These are phyloP conservation scores for Tribolium madens DNA, from an alignment of 1,140 invertebrate species.

Conservation along the genomic window DNA sequence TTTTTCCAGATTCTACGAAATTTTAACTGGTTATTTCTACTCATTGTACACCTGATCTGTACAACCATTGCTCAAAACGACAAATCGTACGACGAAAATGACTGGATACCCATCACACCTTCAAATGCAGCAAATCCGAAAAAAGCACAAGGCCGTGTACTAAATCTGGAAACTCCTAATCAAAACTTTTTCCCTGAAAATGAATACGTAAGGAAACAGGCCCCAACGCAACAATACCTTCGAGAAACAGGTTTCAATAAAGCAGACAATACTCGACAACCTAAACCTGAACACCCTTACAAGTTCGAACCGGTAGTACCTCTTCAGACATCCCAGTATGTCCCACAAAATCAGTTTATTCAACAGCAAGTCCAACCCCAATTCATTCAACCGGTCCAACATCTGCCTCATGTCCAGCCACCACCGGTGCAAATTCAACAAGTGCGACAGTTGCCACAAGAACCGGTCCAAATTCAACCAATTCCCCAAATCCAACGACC, in stretches of 20 bases:
- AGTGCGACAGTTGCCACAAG: not conserved
- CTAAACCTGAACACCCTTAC: slow-evolving; percentile 49
- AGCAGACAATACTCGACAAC: slow-evolving; percentile 38
- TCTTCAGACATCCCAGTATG: slow-evolving; percentile 24
- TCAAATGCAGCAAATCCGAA: slow-evolving; percentile 44
- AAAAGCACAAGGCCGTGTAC: slow-evolving; percentile 67
- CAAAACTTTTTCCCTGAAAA: slow-evolving; percentile 66
- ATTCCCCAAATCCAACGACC: slow-evolving; percentile 30
- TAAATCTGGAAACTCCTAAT: slow-evolving; percentile 65
- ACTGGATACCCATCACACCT: slow-evolving; percentile 62
- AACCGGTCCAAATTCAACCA: slow-evolving; percentile 14
- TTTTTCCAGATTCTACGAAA: slow-evolving; percentile 58
- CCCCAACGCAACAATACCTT: slow-evolving; percentile 51
- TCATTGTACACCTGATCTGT: slow-evolving; percentile 30
- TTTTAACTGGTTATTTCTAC: slow-evolving; percentile 39
- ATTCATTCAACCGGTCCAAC: slow-evolving; percentile 20
- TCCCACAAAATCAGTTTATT: slow-evolving; percentile 8
- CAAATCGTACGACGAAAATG: slow-evolving; percentile 58
- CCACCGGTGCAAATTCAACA: slow-evolving; percentile 30
- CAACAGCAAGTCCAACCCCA: slow-evolving; percentile 30
- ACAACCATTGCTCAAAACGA: slow-evolving; percentile 50
- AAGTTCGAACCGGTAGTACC: slow-evolving; percentile 54
- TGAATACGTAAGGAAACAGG: slow-evolving; percentile 47
- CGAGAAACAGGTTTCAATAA: slow-evolving; percentile 50
- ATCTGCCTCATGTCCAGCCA: not conserved